Evolutionary conservation across 2,888 invertebrate genomes (phyloP).

Genomic region (Nomada ruficornis): DNA sequence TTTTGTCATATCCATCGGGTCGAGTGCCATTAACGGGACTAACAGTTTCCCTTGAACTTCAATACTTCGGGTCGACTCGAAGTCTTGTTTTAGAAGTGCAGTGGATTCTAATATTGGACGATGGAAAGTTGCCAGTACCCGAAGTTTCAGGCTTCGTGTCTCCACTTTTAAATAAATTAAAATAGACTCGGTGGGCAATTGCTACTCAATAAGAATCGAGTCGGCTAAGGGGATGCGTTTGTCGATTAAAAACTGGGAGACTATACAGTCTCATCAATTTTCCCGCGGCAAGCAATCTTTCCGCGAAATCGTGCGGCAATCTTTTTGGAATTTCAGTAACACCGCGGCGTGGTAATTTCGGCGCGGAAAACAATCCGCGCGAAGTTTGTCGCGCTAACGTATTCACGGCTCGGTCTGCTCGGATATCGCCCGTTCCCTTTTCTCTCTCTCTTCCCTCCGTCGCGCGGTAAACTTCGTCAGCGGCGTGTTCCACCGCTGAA

Average conservation of each 20-base stretch:
- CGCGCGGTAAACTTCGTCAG: conserved; percentile 39
- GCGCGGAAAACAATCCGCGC: conserved; percentile 44
- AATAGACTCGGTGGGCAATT: too few relatives aligned
- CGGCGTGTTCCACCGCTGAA: conserved; percentile 51
- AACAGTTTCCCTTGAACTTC: neutral
- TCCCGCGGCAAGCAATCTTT: neutral
- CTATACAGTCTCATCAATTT: neutral
- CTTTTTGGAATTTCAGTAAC: conserved; percentile 38
- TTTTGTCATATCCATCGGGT: conserved; percentile 50
- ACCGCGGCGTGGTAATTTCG: conserved; percentile 33
- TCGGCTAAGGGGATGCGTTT: too few relatives aligned
- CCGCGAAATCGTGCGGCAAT: conserved; percentile 11
- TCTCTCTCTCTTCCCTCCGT: neutral
- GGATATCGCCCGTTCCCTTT: conserved; percentile 8
- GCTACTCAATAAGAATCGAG: too few relatives aligned
- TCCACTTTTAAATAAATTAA: too few relatives aligned
- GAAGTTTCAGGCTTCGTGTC: too few relatives aligned
- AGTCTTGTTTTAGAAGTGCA: too few relatives aligned
- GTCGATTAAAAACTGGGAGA: neutral
- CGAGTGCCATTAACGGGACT: neutral
- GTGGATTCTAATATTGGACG: too few relatives aligned
- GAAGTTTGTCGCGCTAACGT: conserved; percentile 36
- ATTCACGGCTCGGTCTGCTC: conserved; percentile 33
- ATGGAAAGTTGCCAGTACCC: too few relatives aligned
- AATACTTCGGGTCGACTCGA: too few relatives aligned